Evolutionary conservation across 2,797 vertebrate genomes (phyloP), one percentile per base, ranked within the genome.

Genomic region (Austrolebias charrua): DNA sequence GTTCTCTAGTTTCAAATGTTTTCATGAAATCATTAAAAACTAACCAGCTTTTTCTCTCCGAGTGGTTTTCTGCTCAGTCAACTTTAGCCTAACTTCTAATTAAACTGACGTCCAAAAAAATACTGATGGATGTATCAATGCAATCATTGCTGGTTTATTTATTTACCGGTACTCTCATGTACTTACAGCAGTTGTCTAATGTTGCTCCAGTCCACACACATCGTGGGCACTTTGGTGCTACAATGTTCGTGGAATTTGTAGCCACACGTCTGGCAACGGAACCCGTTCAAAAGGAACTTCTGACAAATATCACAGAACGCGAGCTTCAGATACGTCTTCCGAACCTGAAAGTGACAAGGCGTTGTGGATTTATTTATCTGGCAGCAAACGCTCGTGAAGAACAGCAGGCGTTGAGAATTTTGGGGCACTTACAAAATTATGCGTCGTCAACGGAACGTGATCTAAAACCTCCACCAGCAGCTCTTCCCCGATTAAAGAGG

Each of bases 181-280:
- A 85, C 97, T 96, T 91, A 99, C 97, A 98, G 92, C 61, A 98
- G 95, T 66, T 98, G 96, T 75, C 95, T 91, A 89, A 99, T 96
- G 62, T 98, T 98, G 86, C 94, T 98, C 97, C 96, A 98, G 92
- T 99, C 96, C 61, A 99, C 95, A 84, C 98, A 99, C 96, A 99
- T 98, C 2, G 95, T 98, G 54, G 98, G 98, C 75, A 99, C 97
- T 91, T 96, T 97, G 64, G 97, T 99, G 93, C 96, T 98, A 88
- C 98, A 99, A 78, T 98, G 97, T 81, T 99, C 96, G 0, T 99
- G 98, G 89, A 99, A 99, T 88, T 99, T 99, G 88, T 99, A 99
- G 81, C 97, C 96, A 2, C 98, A 99, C 0, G 96, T 99, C 92
- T 99, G 97, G 91, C 98, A 99, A n/a, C 98, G 95, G 79, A 99